Base-by-base conservation (phyloP, 2,797 vertebrate genomes). In the Psittacula derbiana region DNA sequence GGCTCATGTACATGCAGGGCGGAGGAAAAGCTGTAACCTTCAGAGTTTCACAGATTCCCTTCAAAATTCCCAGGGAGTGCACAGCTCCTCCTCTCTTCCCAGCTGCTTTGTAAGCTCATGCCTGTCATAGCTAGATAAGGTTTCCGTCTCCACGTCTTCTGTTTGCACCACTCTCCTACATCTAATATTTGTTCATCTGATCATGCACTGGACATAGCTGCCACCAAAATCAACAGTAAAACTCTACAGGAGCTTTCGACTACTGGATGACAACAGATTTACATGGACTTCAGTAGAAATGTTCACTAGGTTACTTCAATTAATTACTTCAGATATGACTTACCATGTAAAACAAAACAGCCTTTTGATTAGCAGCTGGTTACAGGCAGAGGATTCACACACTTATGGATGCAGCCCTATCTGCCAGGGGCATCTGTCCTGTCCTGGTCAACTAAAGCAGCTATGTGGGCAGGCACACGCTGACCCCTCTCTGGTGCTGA, bases 401-500 rank as follows among this genome's bases (percentile, higher is more conserved):
- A 1, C 30, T 16, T 44, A 4, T 8, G 47, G 71, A 40, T 53
- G 69, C 19, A 61, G 50, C 24, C 6, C 0, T 3, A 28, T 23
- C 73, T 60, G 52, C 40, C 62, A 50, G 38, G 53, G 23, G 8
- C 38, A 61, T 5, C 20, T 24, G 3, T 23, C 24, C 61, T 65
- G 23, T 57, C 44, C 47, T 30, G 31, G 25, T 27, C 33, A 50
- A 7, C 36, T 14, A 36, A 69, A 43, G 10, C 40, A 79, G 55
- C 18, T 14, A 19, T 0, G 43, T 7, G 24, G 53, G 43, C 12
- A 33, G 50, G 44, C 10, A 53, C 30, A 41, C 0, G 1, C 33
- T 72, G 55, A 44, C 6, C 38, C 28, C 19, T 79, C 33, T 69
- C 41, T 40, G 15, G n/a, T 0, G 2, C 49, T 11, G 38, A 60